Conservation (phyloP, 2,888 invertebrate species). For the Plebejus argus region DNA sequence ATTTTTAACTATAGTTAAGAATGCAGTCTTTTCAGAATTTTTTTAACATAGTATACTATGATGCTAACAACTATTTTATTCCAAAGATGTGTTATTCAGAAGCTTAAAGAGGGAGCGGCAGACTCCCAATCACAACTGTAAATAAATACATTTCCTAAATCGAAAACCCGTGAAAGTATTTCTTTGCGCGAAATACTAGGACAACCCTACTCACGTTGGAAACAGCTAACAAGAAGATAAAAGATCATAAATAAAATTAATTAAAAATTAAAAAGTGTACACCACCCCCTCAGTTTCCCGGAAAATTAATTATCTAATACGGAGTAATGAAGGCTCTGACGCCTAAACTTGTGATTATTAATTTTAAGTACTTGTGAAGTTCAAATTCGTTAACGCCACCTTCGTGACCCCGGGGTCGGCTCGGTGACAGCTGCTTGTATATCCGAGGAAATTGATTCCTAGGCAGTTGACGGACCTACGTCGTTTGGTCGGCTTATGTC, state of each 20-base stretch:
- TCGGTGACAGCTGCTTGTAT: neutral
- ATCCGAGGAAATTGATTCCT: too few relatives aligned
- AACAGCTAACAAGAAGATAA: neutral
- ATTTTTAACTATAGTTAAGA: too few relatives aligned
- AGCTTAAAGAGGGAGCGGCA: too few relatives aligned
- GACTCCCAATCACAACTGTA: too few relatives aligned
- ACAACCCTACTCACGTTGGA: neutral
- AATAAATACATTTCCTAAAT: too few relatives aligned
- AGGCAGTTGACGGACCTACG: too few relatives aligned
- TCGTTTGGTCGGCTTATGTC: too few relatives aligned
- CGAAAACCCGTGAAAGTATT: neutral
- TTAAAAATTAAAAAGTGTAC: neutral
- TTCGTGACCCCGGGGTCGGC: neutral
- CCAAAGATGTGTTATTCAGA: too few relatives aligned
- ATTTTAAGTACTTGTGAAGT: constrained; percentile 26
- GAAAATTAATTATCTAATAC: constrained; percentile 22
- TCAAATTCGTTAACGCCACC: neutral
- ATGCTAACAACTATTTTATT: too few relatives aligned
- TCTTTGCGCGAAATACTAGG: neutral
- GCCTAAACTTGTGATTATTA: constrained; percentile 8
- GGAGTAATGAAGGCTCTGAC: neutral
- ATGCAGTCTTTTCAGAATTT: too few relatives aligned
- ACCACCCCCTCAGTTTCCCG: neutral
- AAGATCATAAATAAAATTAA: neutral
- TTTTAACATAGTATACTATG: too few relatives aligned